These are phyloP conservation scores for Micrasema minimum DNA, from an alignment of 1,140 invertebrate species.

Conservation along the genomic window DNA sequence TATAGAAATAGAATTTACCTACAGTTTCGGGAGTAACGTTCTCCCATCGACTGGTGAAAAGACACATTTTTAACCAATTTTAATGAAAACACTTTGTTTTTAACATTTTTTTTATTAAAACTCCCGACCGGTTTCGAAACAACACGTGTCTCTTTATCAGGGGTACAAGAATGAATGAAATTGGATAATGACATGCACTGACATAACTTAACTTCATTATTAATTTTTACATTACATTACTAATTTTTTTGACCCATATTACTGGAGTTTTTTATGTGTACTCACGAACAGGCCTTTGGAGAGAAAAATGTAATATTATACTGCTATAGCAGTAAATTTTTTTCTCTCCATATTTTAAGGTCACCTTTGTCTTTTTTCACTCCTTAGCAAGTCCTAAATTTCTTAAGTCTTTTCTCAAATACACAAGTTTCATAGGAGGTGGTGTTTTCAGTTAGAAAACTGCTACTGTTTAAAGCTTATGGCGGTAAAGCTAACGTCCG, in stretches of 20 bases:
- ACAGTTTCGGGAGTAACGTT: too few species aligned
- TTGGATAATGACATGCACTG: too few species aligned
- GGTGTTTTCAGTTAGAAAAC: conserved; percentile 24
- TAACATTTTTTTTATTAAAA: too few species aligned
- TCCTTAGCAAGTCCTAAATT: not conserved
- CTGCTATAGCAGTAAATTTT: not conserved
- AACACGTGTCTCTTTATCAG: too few species aligned
- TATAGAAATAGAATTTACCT: too few species aligned
- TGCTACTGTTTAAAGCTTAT: conserved; percentile 27
- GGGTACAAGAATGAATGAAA: too few species aligned
- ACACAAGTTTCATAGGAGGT: conserved; percentile 26
- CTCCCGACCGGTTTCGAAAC: too few species aligned
- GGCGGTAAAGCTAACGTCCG: conserved; percentile 17
- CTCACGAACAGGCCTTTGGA: not conserved
- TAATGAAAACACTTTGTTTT: too few species aligned
- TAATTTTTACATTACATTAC: too few species aligned
- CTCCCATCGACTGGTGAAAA: too few species aligned
- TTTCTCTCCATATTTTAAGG: not conserved
- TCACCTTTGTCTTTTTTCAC: not conserved
- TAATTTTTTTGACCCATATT: not conserved
- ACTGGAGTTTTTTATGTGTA: not conserved
- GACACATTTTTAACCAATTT: too few species aligned
- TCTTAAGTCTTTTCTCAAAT: conserved; percentile 2
- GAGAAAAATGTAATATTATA: not conserved
- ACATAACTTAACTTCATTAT: too few species aligned